phyloP scores from a whole-genome alignment of 2,888 invertebrate genomes.

The Nymphalis c-album region DNA sequence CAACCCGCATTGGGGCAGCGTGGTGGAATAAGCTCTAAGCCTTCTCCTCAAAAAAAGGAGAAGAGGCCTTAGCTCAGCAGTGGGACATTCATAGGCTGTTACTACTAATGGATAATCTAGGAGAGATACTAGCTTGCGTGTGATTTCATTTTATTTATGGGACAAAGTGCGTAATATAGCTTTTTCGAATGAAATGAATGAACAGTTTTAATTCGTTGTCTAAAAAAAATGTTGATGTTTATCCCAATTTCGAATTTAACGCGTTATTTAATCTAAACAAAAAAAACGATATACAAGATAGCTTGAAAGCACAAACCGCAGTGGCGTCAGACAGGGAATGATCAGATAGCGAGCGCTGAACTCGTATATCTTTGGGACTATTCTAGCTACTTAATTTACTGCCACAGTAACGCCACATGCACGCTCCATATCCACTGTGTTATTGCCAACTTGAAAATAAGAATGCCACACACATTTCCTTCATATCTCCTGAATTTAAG shows the following conservation, averaged over 20 bases:
- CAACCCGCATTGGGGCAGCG: too few relatives aligned
- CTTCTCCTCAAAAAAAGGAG: too few relatives aligned
- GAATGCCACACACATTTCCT: constrained; percentile 75
- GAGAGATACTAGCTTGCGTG: too few relatives aligned
- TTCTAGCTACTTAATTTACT: constrained; percentile 68
- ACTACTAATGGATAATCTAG: too few relatives aligned
- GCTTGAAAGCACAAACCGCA: constrained; percentile 35
- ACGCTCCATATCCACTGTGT: constrained; percentile 76
- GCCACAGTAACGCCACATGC: constrained; percentile 76
- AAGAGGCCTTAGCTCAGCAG: too few relatives aligned
- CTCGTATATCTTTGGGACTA: constrained; percentile 58
- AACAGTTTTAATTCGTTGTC: too few relatives aligned
- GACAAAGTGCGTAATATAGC: too few relatives aligned
- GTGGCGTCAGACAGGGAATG: constrained; percentile 54
- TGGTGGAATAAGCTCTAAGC: too few relatives aligned
- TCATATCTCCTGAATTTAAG: constrained; percentile 73
- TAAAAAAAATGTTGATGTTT: too few relatives aligned
- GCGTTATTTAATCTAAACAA: constrained; percentile 18
- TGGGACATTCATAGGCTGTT: too few relatives aligned
- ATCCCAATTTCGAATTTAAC: background rate
- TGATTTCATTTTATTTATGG: too few relatives aligned
- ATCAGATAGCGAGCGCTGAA: constrained; percentile 61
- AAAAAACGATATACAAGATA: constrained; percentile 20
- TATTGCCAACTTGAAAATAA: constrained; percentile 80
- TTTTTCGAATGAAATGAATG: too few relatives aligned